Evolutionary conservation across 2,888 invertebrate genomes (phyloP).

Genomic region (Dendrolimus houi): DNA sequence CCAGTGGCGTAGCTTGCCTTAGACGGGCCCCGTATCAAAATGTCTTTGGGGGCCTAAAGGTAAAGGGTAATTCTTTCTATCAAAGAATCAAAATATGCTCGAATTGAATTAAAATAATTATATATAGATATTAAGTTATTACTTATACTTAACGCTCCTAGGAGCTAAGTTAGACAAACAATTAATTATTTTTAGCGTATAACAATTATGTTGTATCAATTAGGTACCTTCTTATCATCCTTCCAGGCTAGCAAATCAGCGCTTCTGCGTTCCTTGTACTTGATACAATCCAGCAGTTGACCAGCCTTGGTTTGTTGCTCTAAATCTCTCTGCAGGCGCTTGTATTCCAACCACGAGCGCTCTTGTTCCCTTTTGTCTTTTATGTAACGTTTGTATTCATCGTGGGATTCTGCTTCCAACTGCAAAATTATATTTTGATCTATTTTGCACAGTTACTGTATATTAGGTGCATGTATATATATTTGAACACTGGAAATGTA

Average conservation of each 20-base stretch:
- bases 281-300: slow-evolving; percentile 39
- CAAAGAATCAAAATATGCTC: too few relatives aligned
- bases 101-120: too few relatives aligned
- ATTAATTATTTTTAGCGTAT: background rate
- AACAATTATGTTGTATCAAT: background rate
- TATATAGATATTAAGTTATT: too few relatives aligned
- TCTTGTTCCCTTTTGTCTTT: slow-evolving; percentile 53
- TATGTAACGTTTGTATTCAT: slow-evolving; percentile 65
- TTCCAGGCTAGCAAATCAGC: slow-evolving; percentile 33
- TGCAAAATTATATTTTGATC: slow-evolving; percentile 10
- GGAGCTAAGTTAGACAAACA: too few relatives aligned
- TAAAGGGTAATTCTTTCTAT: too few relatives aligned
- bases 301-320: slow-evolving; percentile 32
- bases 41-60: too few relatives aligned
- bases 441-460: too few relatives aligned
- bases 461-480: too few relatives aligned
- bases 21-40: too few relatives aligned
- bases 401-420: slow-evolving; percentile 55
- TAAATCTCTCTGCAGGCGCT: slow-evolving; percentile 33
- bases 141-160: too few relatives aligned
- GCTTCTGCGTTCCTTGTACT: slow-evolving; percentile 41
- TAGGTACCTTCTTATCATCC: slow-evolving; percentile 45
- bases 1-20: too few relatives aligned
- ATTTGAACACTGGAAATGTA: too few relatives aligned
- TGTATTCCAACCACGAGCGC: slow-evolving; percentile 52